A percentile compares a stretch with the other conserved stretches of the same genome.
phyloP scores from a whole-genome alignment of 2,797 vertebrate species.

The Peromyscus eremicus region DNA sequence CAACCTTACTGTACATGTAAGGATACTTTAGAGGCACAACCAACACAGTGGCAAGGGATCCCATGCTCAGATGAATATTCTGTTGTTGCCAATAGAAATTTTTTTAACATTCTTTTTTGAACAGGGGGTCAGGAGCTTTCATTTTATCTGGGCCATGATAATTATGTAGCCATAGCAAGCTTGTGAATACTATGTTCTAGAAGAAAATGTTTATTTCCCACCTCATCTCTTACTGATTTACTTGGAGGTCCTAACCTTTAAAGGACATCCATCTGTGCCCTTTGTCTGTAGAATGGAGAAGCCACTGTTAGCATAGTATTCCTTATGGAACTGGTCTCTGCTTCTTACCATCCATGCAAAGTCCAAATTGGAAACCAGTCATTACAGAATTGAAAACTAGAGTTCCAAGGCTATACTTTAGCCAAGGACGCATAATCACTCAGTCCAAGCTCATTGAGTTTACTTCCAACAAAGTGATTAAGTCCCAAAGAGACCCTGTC shows the following conservation, averaged over 20 bases:
- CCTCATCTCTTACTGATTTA: not conserved
- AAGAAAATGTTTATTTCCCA: not conserved
- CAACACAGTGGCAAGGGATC: not conserved
- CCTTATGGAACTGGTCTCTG: not conserved
- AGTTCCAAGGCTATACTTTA: not conserved
- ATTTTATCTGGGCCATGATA: not conserved
- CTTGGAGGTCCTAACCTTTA: not conserved
- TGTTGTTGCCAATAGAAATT: not conserved
- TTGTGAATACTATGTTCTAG: not conserved
- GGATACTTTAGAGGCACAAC: not conserved
- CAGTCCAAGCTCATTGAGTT: not conserved
- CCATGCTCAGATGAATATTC: not conserved
- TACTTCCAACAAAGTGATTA: not conserved
- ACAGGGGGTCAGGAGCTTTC: not conserved
- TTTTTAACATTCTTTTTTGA: not conserved
- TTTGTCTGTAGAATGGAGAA: not conserved
- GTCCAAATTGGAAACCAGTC: constrained; percentile 12
- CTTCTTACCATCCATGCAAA: not conserved
- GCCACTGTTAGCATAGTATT: not conserved
- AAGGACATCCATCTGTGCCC: not conserved
- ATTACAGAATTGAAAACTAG: not conserved
- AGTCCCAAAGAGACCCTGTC: not conserved
- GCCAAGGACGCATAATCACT: not conserved
- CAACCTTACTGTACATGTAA: not conserved
- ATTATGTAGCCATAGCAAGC: not conserved